Evolutionary conservation across 2,113 vertebrate species (phyloP).

Genomic region (Heterocephalus glaber): DNA sequence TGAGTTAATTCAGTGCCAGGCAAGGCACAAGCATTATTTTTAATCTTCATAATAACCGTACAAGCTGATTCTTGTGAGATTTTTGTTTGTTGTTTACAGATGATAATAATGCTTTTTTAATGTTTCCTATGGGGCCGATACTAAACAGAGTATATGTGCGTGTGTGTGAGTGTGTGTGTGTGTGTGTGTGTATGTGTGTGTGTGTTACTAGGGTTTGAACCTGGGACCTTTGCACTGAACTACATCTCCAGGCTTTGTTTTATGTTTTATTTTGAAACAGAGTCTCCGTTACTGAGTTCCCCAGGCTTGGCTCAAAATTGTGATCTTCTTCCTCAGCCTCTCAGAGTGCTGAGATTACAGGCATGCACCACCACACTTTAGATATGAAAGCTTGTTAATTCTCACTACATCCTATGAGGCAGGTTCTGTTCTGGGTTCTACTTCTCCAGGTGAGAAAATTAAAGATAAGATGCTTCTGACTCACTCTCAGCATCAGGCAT

Average conservation of each 20-base stretch:
- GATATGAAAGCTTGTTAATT: background rate
- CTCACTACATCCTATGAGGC: background rate
- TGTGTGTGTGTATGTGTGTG: no score
- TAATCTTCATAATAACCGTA: background rate
- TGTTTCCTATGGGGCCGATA: background rate
- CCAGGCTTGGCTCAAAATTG: background rate
- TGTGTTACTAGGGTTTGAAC: background rate
- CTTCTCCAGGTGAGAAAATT: background rate
- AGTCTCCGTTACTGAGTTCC: background rate
- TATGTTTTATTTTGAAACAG: background rate
- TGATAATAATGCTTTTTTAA: background rate
- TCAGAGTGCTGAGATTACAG: background rate
- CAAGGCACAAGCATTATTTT: background rate
- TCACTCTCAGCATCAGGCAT: background rate
- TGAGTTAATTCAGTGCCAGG: background rate
- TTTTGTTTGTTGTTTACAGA: background rate
- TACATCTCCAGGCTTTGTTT: background rate
- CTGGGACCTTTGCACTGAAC: background rate
- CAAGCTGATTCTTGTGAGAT: background rate
- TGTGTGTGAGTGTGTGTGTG: background rate
- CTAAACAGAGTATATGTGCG: background rate
- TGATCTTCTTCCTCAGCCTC: no score
- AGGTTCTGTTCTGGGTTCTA: background rate
- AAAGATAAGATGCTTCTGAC: background rate
- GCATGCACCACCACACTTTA: background rate